These are phyloP conservation scores for Heliocidaris erythrogramma DNA, from an alignment of 35 echinoderm and acorn worm genomes.

Conservation along the genomic window DNA sequence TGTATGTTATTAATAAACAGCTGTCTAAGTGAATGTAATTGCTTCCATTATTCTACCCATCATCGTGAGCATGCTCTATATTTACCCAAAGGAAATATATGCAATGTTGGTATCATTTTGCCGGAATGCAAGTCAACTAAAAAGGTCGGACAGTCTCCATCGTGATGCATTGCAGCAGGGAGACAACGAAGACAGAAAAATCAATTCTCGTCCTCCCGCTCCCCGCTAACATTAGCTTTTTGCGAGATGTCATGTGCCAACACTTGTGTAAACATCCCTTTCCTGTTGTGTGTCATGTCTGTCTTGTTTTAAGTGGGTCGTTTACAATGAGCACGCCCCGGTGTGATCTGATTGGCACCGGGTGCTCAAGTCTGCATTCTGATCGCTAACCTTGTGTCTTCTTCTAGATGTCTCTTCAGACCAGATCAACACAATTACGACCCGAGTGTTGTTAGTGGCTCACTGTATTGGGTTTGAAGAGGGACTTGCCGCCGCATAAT, in stretches of 20 bases:
- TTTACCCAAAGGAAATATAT: background rate
- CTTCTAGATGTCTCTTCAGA: background rate
- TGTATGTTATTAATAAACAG: no score
- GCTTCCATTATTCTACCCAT: no score
- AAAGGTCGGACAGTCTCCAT: background rate
- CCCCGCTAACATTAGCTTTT: background rate
- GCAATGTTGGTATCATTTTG: background rate
- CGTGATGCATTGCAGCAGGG: background rate
- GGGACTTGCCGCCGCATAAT: background rate
- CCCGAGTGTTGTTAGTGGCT: constrained; percentile 15
- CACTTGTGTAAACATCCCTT: constrained; percentile 28
- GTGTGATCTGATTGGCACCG: constrained; percentile 26
- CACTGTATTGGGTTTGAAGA: background rate
- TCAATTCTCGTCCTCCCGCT: background rate
- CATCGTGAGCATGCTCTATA: no score
- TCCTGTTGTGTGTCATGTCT: constrained; percentile 8
- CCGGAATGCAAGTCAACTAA: background rate
- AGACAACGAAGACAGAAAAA: background rate
- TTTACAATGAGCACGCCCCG: background rate
- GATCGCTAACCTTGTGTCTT: background rate
- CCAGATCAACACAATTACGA: constrained; percentile 28
- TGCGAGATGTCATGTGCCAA: background rate
- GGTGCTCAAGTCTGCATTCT: background rate
- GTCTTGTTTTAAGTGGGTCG: background rate
- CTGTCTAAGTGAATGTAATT: no score